Conservation (phyloP, 2,888 invertebrate genomes). For the Agrochola macilenta region DNA sequence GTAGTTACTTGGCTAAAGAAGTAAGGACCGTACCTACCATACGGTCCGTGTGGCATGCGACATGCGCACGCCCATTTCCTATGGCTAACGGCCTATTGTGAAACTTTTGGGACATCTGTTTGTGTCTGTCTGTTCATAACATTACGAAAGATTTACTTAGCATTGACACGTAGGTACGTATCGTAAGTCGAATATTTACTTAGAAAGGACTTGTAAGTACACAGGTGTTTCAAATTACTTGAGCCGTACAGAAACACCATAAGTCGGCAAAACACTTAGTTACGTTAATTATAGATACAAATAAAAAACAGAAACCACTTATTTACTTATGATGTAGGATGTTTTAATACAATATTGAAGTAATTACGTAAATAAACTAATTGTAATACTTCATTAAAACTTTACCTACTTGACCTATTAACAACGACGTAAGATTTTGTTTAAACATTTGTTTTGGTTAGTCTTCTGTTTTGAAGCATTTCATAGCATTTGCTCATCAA, state of each 20-base stretch:
- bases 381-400: slow-evolving; percentile 38
- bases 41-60: slow-evolving; percentile 31
- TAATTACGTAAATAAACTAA: slow-evolving; percentile 19
- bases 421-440: slow-evolving; percentile 3
- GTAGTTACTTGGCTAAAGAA: slow-evolving; percentile 22
- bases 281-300: slow-evolving; percentile 18
- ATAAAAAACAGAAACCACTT: slow-evolving; percentile 37
- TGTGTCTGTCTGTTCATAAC: slow-evolving; percentile 56
- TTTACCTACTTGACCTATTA: slow-evolving; percentile 6
- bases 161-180: slow-evolving; percentile 54
- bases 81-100: slow-evolving; percentile 78
- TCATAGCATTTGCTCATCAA: neutral
- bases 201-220: slow-evolving; percentile 37
- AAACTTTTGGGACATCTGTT: slow-evolving; percentile 69
- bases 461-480: neutral
- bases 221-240: slow-evolving; percentile 32
- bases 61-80: slow-evolving; percentile 75
- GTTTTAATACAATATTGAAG: slow-evolving; percentile 24
- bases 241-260: slow-evolving; percentile 7
- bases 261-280: neutral
- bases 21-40: slow-evolving; percentile 1
- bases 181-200: slow-evolving; percentile 44
- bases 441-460: neutral
- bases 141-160: slow-evolving; percentile 62
- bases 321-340: slow-evolving; percentile 23